These are phyloP conservation scores for Drosophila dives DNA, from an alignment of 2,888 invertebrate species.

Conservation along the genomic window DNA sequence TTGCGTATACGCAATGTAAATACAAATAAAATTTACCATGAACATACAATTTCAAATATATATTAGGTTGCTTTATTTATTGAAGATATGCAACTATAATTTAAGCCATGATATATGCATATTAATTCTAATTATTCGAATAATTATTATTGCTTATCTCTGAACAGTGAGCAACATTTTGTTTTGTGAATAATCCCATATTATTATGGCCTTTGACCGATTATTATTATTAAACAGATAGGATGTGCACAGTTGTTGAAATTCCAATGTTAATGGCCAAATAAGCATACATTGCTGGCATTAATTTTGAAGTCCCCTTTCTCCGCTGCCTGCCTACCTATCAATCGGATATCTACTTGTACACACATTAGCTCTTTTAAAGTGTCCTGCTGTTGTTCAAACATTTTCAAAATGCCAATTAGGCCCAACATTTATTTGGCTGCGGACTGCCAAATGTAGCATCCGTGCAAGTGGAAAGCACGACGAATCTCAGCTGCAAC, in stretches of 20 bases:
- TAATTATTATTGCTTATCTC: not conserved
- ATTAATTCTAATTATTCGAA: not conserved
- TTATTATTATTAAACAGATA: not conserved
- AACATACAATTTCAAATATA: not conserved
- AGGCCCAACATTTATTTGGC: conserved; percentile 54
- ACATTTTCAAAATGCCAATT: conserved; percentile 56
- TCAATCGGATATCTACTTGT: not conserved
- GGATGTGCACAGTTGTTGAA: conserved; percentile 2
- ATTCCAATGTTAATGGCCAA: conserved; percentile 1
- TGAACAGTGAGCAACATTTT: not conserved
- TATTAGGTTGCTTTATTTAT: not conserved
- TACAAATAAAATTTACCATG: not conserved
- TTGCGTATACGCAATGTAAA: conserved; percentile 46
- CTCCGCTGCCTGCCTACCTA: not conserved
- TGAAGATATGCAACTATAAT: not conserved
- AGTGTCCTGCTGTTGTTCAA: conserved; percentile 15
- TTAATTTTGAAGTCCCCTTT: not conserved
- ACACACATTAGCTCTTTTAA: not conserved
- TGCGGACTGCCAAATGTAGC: conserved; percentile 55
- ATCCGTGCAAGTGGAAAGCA: conserved; percentile 53
- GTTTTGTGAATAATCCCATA: not conserved
- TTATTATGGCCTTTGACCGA: not conserved
- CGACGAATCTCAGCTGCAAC: conserved; percentile 21
- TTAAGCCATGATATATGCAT: not conserved
- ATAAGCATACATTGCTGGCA: not conserved